Conservation (phyloP, 2,113 vertebrate species). For the Diadophis punctatus region DNA sequence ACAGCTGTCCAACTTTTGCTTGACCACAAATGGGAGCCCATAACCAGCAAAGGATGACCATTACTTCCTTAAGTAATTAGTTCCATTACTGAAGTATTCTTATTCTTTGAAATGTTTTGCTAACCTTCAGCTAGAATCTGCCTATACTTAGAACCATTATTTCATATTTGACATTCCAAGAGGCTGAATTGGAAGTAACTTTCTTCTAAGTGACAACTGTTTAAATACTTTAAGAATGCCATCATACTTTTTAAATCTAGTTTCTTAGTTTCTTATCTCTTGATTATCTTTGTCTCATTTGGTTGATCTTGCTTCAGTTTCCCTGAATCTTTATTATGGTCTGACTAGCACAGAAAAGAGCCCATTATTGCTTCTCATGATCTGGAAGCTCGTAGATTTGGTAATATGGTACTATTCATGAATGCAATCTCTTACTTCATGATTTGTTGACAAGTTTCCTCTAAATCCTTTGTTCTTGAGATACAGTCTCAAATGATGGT, state of each 20-base stretch:
- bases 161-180: not conserved
- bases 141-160: not conserved
- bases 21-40: not conserved
- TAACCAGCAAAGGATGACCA: not conserved
- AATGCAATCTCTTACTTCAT: not conserved
- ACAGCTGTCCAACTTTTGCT: not conserved
- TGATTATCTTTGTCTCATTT: not conserved
- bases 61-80: not conserved
- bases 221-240: not conserved
- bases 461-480: not conserved
- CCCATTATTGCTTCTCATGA: not conserved
- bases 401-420: not conserved
- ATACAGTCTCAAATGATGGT: not conserved
- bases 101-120: not conserved
- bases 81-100: not conserved
- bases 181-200: not conserved
- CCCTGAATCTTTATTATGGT: not conserved
- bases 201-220: not conserved
- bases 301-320: not conserved
- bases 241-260: not conserved
- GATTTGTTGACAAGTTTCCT: not conserved
- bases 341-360: not conserved
- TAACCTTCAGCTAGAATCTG: not conserved
- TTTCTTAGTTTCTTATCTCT: not conserved
- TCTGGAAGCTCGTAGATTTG: not conserved